A percentile compares a stretch with the other conserved stretches of the same genome.
Conservation (phyloP, 2,797 vertebrate species). For the Sebastolobus alascanus region DNA sequence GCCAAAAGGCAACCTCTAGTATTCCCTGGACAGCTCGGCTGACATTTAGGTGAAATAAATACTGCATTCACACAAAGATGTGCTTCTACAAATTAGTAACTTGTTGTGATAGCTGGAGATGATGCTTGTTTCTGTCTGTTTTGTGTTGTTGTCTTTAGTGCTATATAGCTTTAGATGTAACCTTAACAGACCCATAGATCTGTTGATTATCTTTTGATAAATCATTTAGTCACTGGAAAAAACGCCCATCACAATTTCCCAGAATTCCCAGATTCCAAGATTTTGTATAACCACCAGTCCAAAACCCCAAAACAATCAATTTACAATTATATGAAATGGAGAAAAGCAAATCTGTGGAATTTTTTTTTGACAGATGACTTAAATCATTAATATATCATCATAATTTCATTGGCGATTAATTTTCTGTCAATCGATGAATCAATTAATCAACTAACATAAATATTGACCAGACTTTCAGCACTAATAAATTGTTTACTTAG, state of each 20-base stretch:
- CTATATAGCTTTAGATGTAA: not conserved
- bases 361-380: not conserved
- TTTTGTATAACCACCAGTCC: not conserved
- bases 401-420: not conserved
- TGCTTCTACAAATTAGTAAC: not conserved
- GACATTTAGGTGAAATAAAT: slow-evolving; percentile 21
- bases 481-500: not conserved
- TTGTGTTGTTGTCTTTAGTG: not conserved
- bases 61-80: slow-evolving; percentile 8
- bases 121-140: not conserved
- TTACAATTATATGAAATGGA: not conserved
- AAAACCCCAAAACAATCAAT: not conserved
- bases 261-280: not conserved
- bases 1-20: slow-evolving; percentile 74
- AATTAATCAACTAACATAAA: not conserved
- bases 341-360: not conserved
- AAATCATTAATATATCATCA: not conserved
- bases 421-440: not conserved
- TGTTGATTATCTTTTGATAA: not conserved
- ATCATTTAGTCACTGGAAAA: not conserved
- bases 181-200: not conserved
- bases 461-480: not conserved
- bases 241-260: not conserved
- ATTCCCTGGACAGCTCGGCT: slow-evolving; percentile 71
- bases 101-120: not conserved